Evolutionary conservation across 2,888 invertebrate genomes (phyloP).

Genomic region (Nemoura dubitans): DNA sequence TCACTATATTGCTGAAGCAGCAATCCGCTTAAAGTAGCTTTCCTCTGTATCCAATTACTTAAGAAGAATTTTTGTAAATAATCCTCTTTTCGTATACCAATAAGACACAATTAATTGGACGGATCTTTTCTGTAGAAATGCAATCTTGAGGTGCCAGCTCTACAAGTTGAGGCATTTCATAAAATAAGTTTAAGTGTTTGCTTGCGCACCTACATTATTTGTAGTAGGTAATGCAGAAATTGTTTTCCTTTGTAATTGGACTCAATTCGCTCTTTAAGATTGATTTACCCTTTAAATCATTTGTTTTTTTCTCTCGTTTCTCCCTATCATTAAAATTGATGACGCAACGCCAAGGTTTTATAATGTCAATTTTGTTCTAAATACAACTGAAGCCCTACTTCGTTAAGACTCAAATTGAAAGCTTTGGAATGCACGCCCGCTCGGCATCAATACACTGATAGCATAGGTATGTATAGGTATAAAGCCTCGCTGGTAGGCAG

Average conservation of each 20-base stretch:
- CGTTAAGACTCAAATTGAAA: conserved; percentile 14
- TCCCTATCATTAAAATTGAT: not conserved
- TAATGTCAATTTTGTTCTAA: not conserved
- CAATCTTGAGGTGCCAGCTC: not conserved
- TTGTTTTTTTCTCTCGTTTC: not conserved
- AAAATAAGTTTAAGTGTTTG: too few relatives aligned
- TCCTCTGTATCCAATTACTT: conserved; percentile 32
- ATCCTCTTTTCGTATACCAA: conserved; percentile 15
- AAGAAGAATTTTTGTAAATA: conserved; percentile 18
- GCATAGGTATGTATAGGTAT: too few relatives aligned
- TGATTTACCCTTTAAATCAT: not conserved
- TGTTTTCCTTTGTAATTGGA: too few relatives aligned
- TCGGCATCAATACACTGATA: not conserved
- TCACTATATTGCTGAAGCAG: not conserved
- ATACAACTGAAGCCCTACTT: conserved; percentile 10
- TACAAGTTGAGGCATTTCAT: too few relatives aligned
- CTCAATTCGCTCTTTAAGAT: too few relatives aligned
- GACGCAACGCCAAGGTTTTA: not conserved
- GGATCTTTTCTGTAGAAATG: not conserved
- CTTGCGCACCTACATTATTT: too few relatives aligned
- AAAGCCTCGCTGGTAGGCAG: too few relatives aligned
- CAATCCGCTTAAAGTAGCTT: conserved; percentile 29
- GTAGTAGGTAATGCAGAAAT: too few relatives aligned
- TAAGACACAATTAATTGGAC: conserved; percentile 31
- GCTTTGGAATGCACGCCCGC: conserved; percentile 10